Evolutionary conservation across 2,888 invertebrate genomes (phyloP), one percentile per base, ranked within the genome.

Genomic region (Cephalotes varians): DNA sequence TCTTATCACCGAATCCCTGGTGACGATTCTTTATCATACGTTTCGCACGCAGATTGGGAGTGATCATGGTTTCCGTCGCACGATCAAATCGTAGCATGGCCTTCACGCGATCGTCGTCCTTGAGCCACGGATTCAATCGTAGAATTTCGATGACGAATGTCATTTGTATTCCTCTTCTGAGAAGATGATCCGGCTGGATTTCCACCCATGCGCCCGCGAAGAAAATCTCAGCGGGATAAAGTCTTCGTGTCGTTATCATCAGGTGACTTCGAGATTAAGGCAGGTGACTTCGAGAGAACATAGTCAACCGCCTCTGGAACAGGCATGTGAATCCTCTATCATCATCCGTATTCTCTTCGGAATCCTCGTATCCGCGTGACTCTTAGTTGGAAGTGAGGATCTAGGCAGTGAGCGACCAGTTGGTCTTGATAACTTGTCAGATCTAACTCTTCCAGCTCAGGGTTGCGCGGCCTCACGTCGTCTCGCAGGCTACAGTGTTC

Each of bases 391-490:
- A 96, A 96, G 96, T 95, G 95, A 95, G 95, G 96, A 96, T 96
- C 96, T 96, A 93, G 95, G 95, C 96, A 96, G 92, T 93, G 92
- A 91, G 91, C 90, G 74, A 51, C 37, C 80, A 25, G 76, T 56
- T 56, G 37, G 89, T 91, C 87, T 79, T 86, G 87, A 87, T 89
- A 92, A 93, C 90, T 91, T 96, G 96, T 96, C 96, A 96, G 96
- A 96, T 96, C 96, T 96, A 96, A 96, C 96, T 96, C 96, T 96
- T 96, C 96, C 96, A 96, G 96, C 96, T 96, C 96, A 96, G 93
- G 92, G 94, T 94, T 86, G 85, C 86, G 88, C 82, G 92, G 93
- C 58, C 86, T 87, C 86, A 88, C 90, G 84, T 84, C 88, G 77
- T 71, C 44, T 37, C 31, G 18, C 21, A 37, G 37, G 37, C 15